Evolutionary conservation across 2,113 vertebrate species (phyloP).

Genomic region (Saccopteryx bilineata): DNA sequence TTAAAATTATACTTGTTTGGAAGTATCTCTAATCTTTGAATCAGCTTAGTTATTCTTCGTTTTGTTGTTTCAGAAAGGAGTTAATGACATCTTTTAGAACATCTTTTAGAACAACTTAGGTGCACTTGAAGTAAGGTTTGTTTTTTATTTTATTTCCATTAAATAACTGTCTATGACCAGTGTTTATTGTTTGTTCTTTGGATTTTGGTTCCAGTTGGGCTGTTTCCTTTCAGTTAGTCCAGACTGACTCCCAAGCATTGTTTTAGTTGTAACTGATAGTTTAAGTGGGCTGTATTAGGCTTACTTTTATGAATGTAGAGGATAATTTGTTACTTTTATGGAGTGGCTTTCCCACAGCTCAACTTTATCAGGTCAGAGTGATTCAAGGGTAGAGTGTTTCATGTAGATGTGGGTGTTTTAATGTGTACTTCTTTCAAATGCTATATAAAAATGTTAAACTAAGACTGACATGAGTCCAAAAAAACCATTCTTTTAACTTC

Average conservation of each 20-base stretch:
- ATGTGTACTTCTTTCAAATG: not conserved
- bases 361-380: not conserved
- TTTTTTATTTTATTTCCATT: not conserved
- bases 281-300: not conserved
- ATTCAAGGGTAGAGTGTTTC: not conserved
- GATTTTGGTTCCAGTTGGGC: not conserved
- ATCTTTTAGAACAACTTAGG: not conserved
- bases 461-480: not conserved
- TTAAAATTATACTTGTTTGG: slow-evolving; percentile 15
- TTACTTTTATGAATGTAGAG: not conserved
- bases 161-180: not conserved
- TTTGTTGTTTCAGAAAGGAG: slow-evolving; percentile 26
- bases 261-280: not conserved
- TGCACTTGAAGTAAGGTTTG: not conserved
- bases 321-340: not conserved
- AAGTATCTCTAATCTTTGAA: not conserved
- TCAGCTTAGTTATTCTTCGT: not conserved
- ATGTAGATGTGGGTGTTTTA: not conserved
- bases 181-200: slow-evolving; percentile 4
- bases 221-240: not conserved
- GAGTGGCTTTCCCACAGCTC: not conserved
- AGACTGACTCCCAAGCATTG: not conserved
- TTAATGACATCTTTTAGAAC: not conserved
- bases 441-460: not conserved
- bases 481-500: slow-evolving; percentile 28